Percentiles rank a stretch among this genome's conserved stretches.
phyloP scores from a whole-genome alignment of 2,797 vertebrate species.

The Phyllotis vaccarum region DNA sequence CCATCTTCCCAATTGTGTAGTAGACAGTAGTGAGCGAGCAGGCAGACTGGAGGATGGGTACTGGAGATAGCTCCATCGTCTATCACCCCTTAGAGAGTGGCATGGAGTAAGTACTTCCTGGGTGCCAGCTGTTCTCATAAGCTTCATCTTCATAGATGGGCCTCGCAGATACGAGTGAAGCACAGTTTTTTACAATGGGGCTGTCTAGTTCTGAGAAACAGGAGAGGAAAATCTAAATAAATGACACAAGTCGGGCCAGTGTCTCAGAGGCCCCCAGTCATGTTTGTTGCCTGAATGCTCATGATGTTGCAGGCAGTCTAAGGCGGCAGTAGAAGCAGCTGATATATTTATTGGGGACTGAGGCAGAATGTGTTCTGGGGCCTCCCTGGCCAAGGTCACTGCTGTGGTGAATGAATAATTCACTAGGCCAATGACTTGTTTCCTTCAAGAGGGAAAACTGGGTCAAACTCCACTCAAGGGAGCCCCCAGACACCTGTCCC shows the following conservation, averaged over 20 bases:
- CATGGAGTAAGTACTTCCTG: fast-evolving
- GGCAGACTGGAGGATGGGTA: background rate
- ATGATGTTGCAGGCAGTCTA: background rate
- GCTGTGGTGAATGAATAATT: background rate
- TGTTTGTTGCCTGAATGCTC: constrained; percentile 37
- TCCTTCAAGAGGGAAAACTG: constrained; percentile 61
- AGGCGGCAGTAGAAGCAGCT: background rate
- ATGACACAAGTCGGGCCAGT: background rate
- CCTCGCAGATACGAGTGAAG: background rate
- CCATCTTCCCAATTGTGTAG: too few relatives aligned
- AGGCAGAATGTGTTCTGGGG: background rate
- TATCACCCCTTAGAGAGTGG: background rate
- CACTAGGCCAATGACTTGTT: constrained; percentile 40
- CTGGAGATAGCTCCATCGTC: fast-evolving
- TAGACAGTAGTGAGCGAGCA: background rate
- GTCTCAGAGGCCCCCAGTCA: background rate
- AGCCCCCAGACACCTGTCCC: background rate
- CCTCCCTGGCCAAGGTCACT: background rate
- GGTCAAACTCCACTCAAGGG: constrained; percentile 53
- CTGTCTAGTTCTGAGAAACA: background rate
- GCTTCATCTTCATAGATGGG: background rate
- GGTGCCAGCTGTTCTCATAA: fast-evolving
- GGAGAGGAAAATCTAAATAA: background rate
- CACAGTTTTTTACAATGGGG: background rate
- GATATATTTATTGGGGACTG: background rate